Conservation (phyloP, 2,797 vertebrate species). For the Sus cebifrons region DNA sequence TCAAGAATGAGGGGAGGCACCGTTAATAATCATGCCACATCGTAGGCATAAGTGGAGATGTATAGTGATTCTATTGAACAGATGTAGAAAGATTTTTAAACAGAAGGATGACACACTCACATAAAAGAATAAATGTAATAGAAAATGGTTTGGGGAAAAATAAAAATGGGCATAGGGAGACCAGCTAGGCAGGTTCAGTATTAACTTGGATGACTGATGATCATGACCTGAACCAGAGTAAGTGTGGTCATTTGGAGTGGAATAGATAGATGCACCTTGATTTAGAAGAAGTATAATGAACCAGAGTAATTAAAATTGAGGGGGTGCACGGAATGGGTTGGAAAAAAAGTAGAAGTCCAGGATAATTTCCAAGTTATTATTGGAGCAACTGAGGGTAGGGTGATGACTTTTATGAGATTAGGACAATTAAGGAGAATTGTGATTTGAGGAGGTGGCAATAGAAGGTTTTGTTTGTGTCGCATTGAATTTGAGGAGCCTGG, state of each 20-base stretch:
- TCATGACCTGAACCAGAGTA: neutral
- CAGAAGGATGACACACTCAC: neutral
- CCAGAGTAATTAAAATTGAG: neutral
- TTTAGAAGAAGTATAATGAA: neutral
- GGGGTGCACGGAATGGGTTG: neutral
- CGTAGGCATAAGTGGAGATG: neutral
- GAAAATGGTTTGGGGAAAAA: neutral
- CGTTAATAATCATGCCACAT: neutral
- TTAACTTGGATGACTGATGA: neutral
- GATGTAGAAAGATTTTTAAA: constrained; percentile 26
- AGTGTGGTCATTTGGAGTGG: neutral
- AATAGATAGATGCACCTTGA: neutral
- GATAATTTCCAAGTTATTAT: neutral
- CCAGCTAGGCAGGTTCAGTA: neutral
- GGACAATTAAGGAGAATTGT: neutral
- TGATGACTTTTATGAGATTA: neutral
- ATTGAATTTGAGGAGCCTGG: neutral
- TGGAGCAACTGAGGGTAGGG: neutral
- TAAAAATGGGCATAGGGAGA: neutral
- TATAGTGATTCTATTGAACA: neutral
- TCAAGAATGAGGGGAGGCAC: neutral
- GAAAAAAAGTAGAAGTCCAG: neutral
- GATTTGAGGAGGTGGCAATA: neutral
- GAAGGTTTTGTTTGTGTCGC: neutral
- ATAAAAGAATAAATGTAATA: neutral